Percentiles rank a stretch among this genome's conserved stretches.
Evolutionary conservation across 2,888 invertebrate species (phyloP).

Genomic region (Archips crataeganus): DNA sequence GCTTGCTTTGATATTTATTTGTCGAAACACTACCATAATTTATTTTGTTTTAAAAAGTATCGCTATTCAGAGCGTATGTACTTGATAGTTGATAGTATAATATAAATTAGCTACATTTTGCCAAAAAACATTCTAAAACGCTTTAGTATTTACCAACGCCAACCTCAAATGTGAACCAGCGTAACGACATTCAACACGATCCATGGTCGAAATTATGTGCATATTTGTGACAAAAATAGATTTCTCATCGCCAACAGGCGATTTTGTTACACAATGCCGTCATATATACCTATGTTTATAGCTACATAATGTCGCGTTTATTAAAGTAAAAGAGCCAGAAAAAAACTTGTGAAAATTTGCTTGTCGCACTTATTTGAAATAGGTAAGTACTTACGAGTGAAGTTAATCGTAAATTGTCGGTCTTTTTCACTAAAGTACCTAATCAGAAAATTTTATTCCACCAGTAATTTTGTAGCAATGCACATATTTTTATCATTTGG

Average conservation of each 20-base stretch:
- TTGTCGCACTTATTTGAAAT: too few relatives aligned
- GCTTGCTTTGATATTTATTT: too few relatives aligned
- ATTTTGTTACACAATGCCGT: constrained; percentile 12
- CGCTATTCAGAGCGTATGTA: not conserved
- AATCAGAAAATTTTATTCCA: too few relatives aligned
- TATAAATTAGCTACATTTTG: not conserved
- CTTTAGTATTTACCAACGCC: not conserved
- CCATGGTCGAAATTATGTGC: constrained; percentile 42
- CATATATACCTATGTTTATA: not conserved
- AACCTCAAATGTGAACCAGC: constrained; percentile 17
- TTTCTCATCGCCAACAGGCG: constrained; percentile 26
- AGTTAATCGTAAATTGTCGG: too few relatives aligned
- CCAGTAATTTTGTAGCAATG: too few relatives aligned
- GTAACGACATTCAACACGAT: constrained; percentile 36
- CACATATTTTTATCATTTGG: too few relatives aligned
- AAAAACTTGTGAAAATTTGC: too few relatives aligned
- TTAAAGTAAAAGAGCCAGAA: not conserved
- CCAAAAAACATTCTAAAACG: not conserved
- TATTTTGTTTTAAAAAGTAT: not conserved
- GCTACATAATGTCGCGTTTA: not conserved
- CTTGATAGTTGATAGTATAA: not conserved
- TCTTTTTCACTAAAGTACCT: too few relatives aligned
- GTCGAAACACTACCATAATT: too few relatives aligned
- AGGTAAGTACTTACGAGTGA: too few relatives aligned
- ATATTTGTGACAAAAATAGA: constrained; percentile 44